Evolutionary conservation across 2,797 vertebrate species (phyloP), one percentile per base, ranked within the genome.

Genomic region (Sebastes oblongus): DNA sequence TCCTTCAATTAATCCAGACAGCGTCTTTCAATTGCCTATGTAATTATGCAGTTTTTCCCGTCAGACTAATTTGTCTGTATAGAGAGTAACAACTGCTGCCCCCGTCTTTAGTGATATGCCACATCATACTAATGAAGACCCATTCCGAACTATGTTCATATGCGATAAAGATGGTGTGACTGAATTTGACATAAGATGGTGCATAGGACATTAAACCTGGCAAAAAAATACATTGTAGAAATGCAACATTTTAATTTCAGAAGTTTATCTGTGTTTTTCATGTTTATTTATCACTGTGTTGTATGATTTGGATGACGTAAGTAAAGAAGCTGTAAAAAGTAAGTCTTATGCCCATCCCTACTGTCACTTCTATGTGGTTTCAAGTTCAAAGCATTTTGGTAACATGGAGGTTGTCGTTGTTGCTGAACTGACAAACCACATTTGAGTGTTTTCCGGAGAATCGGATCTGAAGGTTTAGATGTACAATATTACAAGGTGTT

Each of bases 311-410:
- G 69, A 72, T 78, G 55, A 13, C 3, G 1, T 32, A 69, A 68
- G 13, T 59, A 59, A 29, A 68, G 32, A 73, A 52, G 25, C 56
- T 67, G 46, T 84, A 62, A 83, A 67, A 74, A 68, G 30, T 72
- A 72, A 73, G 73, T 84, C 69, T 16, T 39, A 79, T 91, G 87
- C 67, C 86, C 90, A 90, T 91, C 82, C 86, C 81, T 90, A 76
- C 42, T 71, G 66, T 46, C 24, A 77, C 24, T 39, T 61, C 68
- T 81, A 27, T 78, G 24, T 70, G 39, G 64, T 70, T 69, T 75
- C 24, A 64, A 69, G 32, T 74, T 80, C 30, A 69, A 60, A 74
- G 11, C 56, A 61, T 83, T 84, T 59, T 61, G 62, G 32, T 80
- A 39, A 64, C 34, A 36, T 34, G 75, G 25, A 84, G 39, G 39